These are phyloP conservation scores for Pandemis corylana DNA, from an alignment of 2,888 invertebrate species.

Conservation along the genomic window DNA sequence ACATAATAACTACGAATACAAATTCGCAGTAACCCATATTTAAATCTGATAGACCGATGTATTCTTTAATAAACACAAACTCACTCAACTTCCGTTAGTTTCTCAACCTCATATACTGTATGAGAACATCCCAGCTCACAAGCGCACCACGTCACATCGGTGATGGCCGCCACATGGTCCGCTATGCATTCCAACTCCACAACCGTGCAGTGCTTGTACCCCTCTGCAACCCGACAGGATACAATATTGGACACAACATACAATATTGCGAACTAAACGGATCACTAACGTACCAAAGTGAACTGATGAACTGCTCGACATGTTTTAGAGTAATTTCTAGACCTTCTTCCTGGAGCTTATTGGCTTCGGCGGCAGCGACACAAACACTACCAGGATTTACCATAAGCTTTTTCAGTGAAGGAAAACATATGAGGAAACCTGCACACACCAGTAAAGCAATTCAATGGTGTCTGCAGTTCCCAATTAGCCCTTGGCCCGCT, in stretches of 20 bases:
- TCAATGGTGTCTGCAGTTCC: too few relatives aligned
- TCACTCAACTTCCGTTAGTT: constrained; percentile 87
- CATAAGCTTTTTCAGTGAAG: too few relatives aligned
- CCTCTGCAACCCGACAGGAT: constrained; percentile 58
- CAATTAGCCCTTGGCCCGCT: too few relatives aligned
- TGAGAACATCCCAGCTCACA: constrained; percentile 91
- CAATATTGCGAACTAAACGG: neutral
- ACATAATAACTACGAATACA: neutral
- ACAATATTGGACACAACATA: neutral
- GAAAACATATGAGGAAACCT: too few relatives aligned
- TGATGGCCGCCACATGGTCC: constrained; percentile 80
- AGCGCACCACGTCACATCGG: constrained; percentile 85
- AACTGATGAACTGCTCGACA: too few relatives aligned
- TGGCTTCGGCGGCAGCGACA: too few relatives aligned
- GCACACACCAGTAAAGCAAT: too few relatives aligned
- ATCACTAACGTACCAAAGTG: neutral
- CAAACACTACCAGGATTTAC: too few relatives aligned
- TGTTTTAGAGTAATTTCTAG: too few relatives aligned
- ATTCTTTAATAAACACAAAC: constrained; percentile 45
- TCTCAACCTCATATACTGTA: constrained; percentile 90
- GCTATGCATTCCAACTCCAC: constrained; percentile 86
- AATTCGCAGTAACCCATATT: too few relatives aligned
- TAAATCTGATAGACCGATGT: too few relatives aligned
- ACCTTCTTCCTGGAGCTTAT: too few relatives aligned
- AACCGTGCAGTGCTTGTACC: constrained; percentile 85